These are phyloP conservation scores for Trichogramma pretiosum DNA, from an alignment of 1,140 invertebrate species.

Conservation along the genomic window DNA sequence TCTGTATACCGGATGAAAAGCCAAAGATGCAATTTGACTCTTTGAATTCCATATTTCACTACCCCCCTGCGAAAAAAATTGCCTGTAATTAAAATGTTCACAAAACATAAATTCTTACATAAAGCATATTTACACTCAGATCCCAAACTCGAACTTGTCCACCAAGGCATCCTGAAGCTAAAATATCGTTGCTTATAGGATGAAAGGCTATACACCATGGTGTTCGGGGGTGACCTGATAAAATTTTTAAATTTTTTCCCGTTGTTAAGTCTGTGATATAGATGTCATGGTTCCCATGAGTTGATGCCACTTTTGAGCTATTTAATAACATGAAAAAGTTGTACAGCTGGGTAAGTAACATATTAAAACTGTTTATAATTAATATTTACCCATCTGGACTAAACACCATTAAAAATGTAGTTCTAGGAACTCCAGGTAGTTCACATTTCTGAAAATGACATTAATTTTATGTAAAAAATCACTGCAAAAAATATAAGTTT, in stretches of 20 bases:
- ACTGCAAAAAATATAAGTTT: constrained; percentile 13
- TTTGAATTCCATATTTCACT: constrained; percentile 74
- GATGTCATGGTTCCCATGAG: constrained; percentile 87
- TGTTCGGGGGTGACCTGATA: constrained; percentile 79
- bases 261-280: constrained; percentile 75
- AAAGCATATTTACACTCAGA: constrained; percentile 59
- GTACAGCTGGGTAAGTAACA: too few relatives aligned
- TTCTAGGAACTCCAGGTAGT: constrained; percentile 62
- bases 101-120: constrained; percentile 2
- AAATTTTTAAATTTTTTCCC: constrained; percentile 68
- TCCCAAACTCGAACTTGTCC: constrained; percentile 90
- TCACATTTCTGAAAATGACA: constrained; percentile 55
- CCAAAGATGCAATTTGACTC: constrained; percentile 70
- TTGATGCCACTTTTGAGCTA: constrained; percentile 76
- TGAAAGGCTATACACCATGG: constrained; percentile 89
- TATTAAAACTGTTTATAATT: constrained; percentile 8
- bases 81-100: background rate
- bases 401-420: constrained; percentile 78
- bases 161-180: constrained; percentile 80
- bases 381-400: constrained; percentile 69
- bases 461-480: constrained; percentile 2
- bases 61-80: constrained; percentile 57
- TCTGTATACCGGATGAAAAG: constrained; percentile 77
- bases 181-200: constrained; percentile 71
- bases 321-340: background rate